Evolutionary conservation across 1,140 invertebrate species (phyloP), one percentile per base, ranked within the genome.

Genomic region (Nautilus pompilius): DNA sequence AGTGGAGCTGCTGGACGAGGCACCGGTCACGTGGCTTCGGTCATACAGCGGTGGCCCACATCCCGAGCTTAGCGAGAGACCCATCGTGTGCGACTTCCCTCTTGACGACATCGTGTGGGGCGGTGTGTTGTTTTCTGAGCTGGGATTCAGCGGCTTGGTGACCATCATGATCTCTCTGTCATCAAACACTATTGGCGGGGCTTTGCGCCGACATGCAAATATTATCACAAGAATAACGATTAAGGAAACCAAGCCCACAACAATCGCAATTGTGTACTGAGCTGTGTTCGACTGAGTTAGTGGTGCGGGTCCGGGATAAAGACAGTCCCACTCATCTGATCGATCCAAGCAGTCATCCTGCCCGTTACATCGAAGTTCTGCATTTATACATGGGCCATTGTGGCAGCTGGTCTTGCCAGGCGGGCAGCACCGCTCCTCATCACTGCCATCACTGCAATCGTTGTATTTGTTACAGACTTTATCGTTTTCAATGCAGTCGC

Each of bases 1-100:
- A 62, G 81, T 72, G 13, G 90, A 91, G 22, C 85, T 87, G 73
- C 90, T 91, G 0, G 91, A 92, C 1, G 83, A 84, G 17, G 91
- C 90, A 24, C 91, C 91, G 17, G 91, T 92, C 10, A 93, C 89
- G 66, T 92, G 90, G 79, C 89, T 89, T 22, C 91, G 85, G 72
- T 93, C 90, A 66, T 91, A 92, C 24, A 70, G 67, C 6, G 66
- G 69, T 24, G 69, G 63, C 3, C 65, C 68, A 60, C 66, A 74
- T 6, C 67, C 72, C 13, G 71, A 72, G 34, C 69, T 71, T 33
- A 77, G 49, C 5, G 75, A 79, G 34, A 79, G 62, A 22, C 70
- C 67, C 3, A 69, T 72, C 22, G 66, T 67, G 33, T 67, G 58
- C 17, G 76, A 73, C 58, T 77, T 77, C 24, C 67, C 65, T 24